phyloP scores from a whole-genome alignment of 2,113 vertebrate genomes.

The Vulpes vulpes region DNA sequence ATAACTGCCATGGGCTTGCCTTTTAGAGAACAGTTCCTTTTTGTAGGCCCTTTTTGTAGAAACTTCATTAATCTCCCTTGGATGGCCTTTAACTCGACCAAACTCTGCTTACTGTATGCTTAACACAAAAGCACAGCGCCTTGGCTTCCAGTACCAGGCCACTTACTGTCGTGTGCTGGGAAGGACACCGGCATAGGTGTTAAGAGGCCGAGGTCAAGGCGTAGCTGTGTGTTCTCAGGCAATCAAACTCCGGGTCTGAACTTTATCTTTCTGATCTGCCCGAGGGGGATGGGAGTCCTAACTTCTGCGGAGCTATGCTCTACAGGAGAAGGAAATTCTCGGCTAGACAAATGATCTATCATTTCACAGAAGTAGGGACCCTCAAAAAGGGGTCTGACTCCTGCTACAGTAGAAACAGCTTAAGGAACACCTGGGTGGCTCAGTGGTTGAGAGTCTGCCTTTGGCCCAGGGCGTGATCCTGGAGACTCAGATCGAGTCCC shows the following conservation, averaged over 20 bases:
- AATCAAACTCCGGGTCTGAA: background rate
- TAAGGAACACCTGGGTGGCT: background rate
- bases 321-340: background rate
- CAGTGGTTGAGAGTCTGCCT: too few species aligned
- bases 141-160: background rate
- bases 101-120: background rate
- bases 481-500: too few species aligned
- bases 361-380: background rate
- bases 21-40: background rate
- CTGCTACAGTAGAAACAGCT: background rate
- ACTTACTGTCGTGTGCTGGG: background rate
- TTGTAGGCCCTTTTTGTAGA: background rate
- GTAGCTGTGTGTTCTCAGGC: background rate
- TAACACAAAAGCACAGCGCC: background rate
- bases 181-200: background rate
- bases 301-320: background rate
- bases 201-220: background rate
- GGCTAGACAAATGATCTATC: background rate
- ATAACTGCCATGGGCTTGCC: background rate
- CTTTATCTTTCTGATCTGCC: background rate
- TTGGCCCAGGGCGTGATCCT: too few species aligned
- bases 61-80: background rate
- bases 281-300: background rate
- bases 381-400: background rate
- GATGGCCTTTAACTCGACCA: constrained; percentile 14